Evolutionary conservation across 2,113 vertebrate genomes (phyloP), one percentile per base, ranked within the genome.

Genomic region (Festucalex cinctus): DNA sequence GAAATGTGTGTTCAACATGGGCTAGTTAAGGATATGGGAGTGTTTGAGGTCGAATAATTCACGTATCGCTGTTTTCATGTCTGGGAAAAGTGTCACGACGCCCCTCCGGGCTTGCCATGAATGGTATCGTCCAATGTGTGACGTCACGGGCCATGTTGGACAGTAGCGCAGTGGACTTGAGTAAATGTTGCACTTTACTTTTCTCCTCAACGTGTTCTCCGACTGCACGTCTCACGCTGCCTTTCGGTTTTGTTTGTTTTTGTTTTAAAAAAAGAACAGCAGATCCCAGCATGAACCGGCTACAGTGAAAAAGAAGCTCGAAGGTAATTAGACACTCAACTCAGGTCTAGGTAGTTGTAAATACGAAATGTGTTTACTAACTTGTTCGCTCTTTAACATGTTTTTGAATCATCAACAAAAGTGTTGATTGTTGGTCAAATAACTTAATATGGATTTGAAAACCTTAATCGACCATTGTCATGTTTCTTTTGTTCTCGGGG

Each of bases 141-240:
- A 83, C 71, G 86, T 86, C 84, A 83, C 77, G 53, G 72, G 46
- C 83, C 82, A 72, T 9, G 70, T 86, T 85, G 84, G 78, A 81
- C 72, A 82, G 76, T 77, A 77, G 87, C 66, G 60, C 58, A 36
- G 63, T 65, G 67, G 79, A 72, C 41, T 59, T 16, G 54, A 32
- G 12, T 32, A 62, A 53, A 72, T 77, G 82, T 77, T 82, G 78
- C 79, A 85, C 78, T 86, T 74, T 81, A 24, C 57, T 59, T 71
- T 80, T 16, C 54, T 62, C 43, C 76, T 56, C 57, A 10, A 12
- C 12, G 46, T 28, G 43, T 77, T 73, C 68, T n/a, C 66, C 69
- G 60, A 16, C 72, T 22, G 17, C 51, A 6, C 41, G 39, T 51
- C 65, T 70, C 70, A 58, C 63, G 32, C 59, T 68, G 3, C 20